Conservation (phyloP, 1,140 invertebrate genomes). For the Drosophila varians region DNA sequence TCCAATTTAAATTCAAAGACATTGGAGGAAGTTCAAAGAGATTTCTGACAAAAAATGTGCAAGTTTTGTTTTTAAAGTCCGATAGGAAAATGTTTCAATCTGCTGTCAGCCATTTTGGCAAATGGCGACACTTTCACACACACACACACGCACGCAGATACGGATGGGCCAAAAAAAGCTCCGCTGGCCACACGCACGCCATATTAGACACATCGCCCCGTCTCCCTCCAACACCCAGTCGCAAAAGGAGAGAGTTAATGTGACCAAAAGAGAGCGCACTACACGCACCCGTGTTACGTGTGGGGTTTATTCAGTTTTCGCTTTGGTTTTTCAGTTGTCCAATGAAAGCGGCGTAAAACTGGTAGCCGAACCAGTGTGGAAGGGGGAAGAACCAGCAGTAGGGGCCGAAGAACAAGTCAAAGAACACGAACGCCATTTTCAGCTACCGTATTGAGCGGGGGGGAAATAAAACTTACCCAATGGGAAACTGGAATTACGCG, state of each 20-base stretch:
- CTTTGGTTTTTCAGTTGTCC: conserved; percentile 48
- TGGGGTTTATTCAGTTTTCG: conserved; percentile 12
- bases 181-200: conserved; percentile 54
- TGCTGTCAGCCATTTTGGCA: conserved; percentile 33
- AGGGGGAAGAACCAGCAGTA: conserved; percentile 8
- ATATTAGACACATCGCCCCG: conserved; percentile 32
- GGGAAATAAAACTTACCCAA: conserved; percentile 52
- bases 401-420: conserved; percentile 26
- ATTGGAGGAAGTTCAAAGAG: no score
- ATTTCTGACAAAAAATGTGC: not conserved
- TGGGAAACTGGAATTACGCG: conserved; percentile 59
- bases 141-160: conserved; percentile 23
- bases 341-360: conserved; percentile 83
- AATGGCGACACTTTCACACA: conserved; percentile 44
- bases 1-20: no score
- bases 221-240: conserved; percentile 33
- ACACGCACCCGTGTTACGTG: conserved; percentile 48
- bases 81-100: conserved; percentile 17
- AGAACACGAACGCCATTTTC: conserved; percentile 44
- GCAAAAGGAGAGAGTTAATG: not conserved
- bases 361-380: conserved; percentile 62
- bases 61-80: conserved; percentile 7
- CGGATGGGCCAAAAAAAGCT: conserved; percentile 29
- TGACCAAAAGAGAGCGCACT: conserved; percentile 15
- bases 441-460: conserved; percentile 36